Evolutionary conservation across 2,888 invertebrate genomes (phyloP), one percentile per base, ranked within the genome.

Genomic region (Tachina grossa): DNA sequence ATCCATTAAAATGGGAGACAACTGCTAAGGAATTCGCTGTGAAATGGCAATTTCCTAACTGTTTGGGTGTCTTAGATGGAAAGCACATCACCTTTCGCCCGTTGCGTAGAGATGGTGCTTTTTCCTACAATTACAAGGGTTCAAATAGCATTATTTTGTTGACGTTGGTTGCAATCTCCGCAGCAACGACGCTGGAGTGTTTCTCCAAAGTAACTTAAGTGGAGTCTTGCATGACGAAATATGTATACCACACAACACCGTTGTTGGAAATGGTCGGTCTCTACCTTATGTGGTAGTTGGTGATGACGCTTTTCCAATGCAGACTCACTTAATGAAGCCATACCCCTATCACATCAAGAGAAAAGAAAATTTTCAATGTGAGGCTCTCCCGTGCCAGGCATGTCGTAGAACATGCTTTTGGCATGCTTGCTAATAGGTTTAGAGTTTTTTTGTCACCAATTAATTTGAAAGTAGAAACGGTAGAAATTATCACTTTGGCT

Each of bases 271-370:
- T 68, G 69, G 47, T 45, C 41, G 65, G 9, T 61, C 47, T 5
- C 77, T 72, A 2, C 83, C 72, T 13, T 71, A 71, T 39, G 77
- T 71, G 8, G 71, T 83, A 14, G 65, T 83, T 71, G 57, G 13
- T 14, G 57, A 57, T 39, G 57, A 57, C 39, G 39, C 57, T 22
- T 55, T 55, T 55, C 55, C 55, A 10, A 9, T 55, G 10, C 55
- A 55, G 22, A 55, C 9, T 1, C 57, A 57, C 57, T 22, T n/a
- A n/a, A n/a, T n/a, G n/a, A n/a, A n/a, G n/a, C n/a, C n/a, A n/a
- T 49, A 14, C 49, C n/a, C 49, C 5, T n/a, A 8, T n/a, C n/a
- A 49, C n/a, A 49, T n/a, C 49, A 49, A 9, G 49, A 49, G n/a
- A 49, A 49, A n/a, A n/a, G 5, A 49, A 14, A n/a, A 49, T n/a